Evolutionary conservation across 2,797 vertebrate species (phyloP).

Genomic region (Capromys pilorides): DNA sequence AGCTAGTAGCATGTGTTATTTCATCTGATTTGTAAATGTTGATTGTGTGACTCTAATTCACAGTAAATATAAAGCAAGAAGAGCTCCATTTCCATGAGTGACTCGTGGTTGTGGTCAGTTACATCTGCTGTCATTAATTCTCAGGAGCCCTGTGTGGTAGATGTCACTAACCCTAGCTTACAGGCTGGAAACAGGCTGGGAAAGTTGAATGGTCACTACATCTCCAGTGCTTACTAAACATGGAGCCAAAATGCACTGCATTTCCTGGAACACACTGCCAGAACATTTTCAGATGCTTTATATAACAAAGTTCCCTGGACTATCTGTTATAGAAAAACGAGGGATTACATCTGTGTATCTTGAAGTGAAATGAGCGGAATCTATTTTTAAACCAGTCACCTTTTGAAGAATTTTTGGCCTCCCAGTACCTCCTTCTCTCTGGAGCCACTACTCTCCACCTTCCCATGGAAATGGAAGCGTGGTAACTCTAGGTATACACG

Average conservation of each 20-base stretch:
- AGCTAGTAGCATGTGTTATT: background rate
- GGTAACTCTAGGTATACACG: background rate
- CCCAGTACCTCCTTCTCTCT: background rate
- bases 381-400: background rate
- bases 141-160: background rate
- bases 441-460: background rate
- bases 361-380: background rate
- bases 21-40: constrained; percentile 53
- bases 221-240: background rate
- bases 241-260: background rate
- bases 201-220: background rate
- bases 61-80: constrained; percentile 38
- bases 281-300: constrained; percentile 11
- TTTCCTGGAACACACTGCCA: constrained; percentile 22
- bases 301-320: background rate
- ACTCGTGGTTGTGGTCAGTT: background rate
- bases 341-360: background rate
- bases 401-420: background rate
- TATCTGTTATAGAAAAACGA: background rate
- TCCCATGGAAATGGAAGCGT: constrained; percentile 16
- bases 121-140: background rate
- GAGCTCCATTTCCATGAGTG: background rate
- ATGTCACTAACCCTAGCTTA: background rate
- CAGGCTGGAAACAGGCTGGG: background rate
- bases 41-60: constrained; percentile 6